phyloP scores from a whole-genome alignment of 1,140 invertebrate species.

The Heliconius congener region DNA sequence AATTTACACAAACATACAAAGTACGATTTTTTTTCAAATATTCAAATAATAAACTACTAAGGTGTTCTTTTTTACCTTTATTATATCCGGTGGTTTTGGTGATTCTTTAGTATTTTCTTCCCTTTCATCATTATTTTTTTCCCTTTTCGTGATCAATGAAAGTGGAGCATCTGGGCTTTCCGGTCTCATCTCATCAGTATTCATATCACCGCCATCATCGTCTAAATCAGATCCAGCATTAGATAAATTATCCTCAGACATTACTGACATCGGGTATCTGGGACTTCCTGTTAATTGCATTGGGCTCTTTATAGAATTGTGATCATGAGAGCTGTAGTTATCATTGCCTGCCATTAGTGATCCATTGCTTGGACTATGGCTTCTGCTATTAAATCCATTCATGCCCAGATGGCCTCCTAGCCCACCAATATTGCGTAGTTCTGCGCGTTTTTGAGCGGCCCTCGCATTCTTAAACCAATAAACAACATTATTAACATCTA shows the following conservation, averaged over 20 bases:
- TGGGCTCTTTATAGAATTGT: conserved; percentile 80
- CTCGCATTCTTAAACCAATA: conserved; percentile 99
- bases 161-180: conserved; percentile 85
- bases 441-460: conserved; percentile 95
- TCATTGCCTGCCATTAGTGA: conserved; percentile 80
- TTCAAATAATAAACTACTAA: not conserved
- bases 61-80: conserved; percentile 63
- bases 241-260: conserved; percentile 83
- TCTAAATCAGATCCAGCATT: conserved; percentile 84
- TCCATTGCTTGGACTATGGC: conserved; percentile 83
- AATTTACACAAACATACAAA: not conserved
- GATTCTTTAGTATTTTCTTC: conserved; percentile 74
- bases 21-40: not conserved
- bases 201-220: conserved; percentile 82
- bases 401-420: conserved; percentile 81
- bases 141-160: conserved; percentile 84
- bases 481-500: conserved; percentile 98
- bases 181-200: conserved; percentile 80
- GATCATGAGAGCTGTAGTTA: conserved; percentile 80
- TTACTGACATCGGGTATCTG: conserved; percentile 79
- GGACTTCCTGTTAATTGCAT: conserved; percentile 75
- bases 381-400: conserved; percentile 84
- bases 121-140: conserved; percentile 66
- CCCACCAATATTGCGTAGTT: conserved; percentile 84
- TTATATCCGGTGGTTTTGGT: conserved; percentile 77